Evolutionary conservation across 2,888 invertebrate species (phyloP), one percentile per base, ranked within the genome.

Genomic region (Drosophila antonietae): DNA sequence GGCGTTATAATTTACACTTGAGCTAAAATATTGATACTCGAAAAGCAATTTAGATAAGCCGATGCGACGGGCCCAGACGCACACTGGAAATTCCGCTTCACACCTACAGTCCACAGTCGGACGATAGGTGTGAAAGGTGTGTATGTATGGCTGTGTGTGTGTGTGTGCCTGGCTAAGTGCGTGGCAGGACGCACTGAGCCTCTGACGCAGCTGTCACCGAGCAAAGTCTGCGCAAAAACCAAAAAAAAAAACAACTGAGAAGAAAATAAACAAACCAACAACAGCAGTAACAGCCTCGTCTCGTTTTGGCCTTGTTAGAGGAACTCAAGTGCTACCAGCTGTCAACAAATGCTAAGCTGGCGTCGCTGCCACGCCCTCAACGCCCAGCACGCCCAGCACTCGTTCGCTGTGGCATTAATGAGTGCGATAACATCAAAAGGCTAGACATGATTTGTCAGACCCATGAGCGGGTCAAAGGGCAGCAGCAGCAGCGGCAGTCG

Each of bases 11-110:
- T 86, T 86, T 88, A 90, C 91, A 91, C 90, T 91, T 91, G 90
- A 91, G 90, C 88, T 91, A 91, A 91, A 91, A 90, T 91, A 91
- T 91, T 91, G 91, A 91, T 91, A 91, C 91, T 91, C 91, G 83
- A 89, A 91, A 91, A 91, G 91, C 89, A 91, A 91, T 91, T 91
- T 91, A 91, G 91, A 91, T 91, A 91, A 91, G 90, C 71, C 68
- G 64, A 68, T 64, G 67, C 68, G 78, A 75, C 60, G 61, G 64
- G 33, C 56, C 23, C n/a, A 55, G 58, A 51, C 58, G 28, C 74
- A 84, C 85, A 90, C 89, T 89, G 80, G 90, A 91, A 74, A 91
- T 91, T 89, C 90, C 80, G 83, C 80, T 90, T 84, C 88, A 90
- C 91, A 91, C 90, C 88, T 89, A 88, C 76, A 68, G 74, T 46